Conservation (phyloP, 2,888 invertebrate species). For the Cheilosia soror region DNA sequence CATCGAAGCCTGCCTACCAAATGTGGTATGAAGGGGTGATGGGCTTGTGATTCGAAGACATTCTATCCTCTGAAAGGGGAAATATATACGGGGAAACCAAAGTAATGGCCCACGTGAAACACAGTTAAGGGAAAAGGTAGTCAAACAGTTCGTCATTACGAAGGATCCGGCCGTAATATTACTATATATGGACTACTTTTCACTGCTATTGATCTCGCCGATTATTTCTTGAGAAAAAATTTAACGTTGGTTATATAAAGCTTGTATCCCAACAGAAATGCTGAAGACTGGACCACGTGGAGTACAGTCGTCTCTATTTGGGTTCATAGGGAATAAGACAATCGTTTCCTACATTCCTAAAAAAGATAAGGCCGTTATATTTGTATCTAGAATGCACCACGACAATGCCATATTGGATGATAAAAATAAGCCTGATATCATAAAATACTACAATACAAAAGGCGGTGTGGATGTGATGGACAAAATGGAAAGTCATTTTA, state of each 20-base stretch:
- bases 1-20: not conserved
- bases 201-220: constrained; percentile 29
- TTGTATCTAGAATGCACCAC: constrained; percentile 21
- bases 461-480: constrained; percentile 29
- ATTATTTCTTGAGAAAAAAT: constrained; percentile 28
- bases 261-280: constrained; percentile 29
- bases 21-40: constrained; percentile 27
- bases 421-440: constrained; percentile 13
- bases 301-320: constrained; percentile 19
- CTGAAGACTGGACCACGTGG: constrained; percentile 10
- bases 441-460: constrained; percentile 34
- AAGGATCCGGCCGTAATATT: constrained; percentile 34
- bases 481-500: constrained; percentile 9
- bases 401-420: constrained; percentile 7
- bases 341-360: constrained; percentile 14
- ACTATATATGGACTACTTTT: constrained; percentile 34
- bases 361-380: constrained; percentile 7
- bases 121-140: constrained; percentile 18
- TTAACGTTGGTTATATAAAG: constrained; percentile 40
- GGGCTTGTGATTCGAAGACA: constrained; percentile 22
- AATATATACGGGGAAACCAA: constrained; percentile 36
- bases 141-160: constrained; percentile 23
- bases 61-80: constrained; percentile 30
- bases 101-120: constrained; percentile 15
- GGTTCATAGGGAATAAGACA: constrained; percentile 19